Evolutionary conservation across 53 echinoderm and acorn worm species (phyloP).

Genomic region (Astropecten irregularis): DNA sequence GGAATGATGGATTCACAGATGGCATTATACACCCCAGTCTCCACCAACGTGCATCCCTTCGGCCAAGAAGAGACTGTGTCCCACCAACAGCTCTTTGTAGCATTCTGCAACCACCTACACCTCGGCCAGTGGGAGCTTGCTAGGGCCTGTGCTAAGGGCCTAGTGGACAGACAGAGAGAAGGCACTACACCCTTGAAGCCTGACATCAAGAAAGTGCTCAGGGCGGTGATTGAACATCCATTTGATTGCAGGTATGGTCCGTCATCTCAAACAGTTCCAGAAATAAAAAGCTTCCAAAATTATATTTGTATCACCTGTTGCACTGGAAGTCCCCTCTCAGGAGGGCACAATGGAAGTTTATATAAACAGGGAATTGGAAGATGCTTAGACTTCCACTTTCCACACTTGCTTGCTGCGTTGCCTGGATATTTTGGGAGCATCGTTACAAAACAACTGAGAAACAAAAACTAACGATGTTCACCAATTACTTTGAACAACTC

Average conservation of each 20-base stretch:
- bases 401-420: too few relatives aligned
- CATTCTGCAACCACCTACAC: conserved; percentile 90
- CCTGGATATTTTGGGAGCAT: too few relatives aligned
- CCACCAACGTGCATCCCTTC: conserved; percentile 69
- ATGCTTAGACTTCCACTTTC: too few relatives aligned
- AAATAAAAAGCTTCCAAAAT: too few relatives aligned
- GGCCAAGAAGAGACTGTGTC: conserved; percentile 78
- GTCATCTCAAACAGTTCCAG: too few relatives aligned
- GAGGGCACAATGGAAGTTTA: too few relatives aligned
- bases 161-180: conserved; percentile 11
- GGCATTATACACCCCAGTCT: conserved; percentile 21
- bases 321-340: too few relatives aligned
- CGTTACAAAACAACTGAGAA: too few relatives aligned
- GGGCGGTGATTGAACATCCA: conserved; percentile 72
- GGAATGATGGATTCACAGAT: neutral
- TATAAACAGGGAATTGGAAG: too few relatives aligned
- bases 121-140: conserved; percentile 99
- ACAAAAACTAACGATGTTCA: too few relatives aligned
- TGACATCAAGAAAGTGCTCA: conserved; percentile 62
- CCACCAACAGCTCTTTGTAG: conserved; percentile 70
- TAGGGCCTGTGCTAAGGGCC: conserved; percentile 71
- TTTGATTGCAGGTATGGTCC: conserved; percentile 67
- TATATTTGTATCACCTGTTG: too few relatives aligned
- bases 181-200: neutral
- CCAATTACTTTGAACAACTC: too few relatives aligned